Percentiles rank a stretch among this genome's conserved stretches.
These are phyloP conservation scores for Ptychodera flava DNA, from an alignment of 35 echinoderm and acorn worm species.

Conservation along the genomic window DNA sequence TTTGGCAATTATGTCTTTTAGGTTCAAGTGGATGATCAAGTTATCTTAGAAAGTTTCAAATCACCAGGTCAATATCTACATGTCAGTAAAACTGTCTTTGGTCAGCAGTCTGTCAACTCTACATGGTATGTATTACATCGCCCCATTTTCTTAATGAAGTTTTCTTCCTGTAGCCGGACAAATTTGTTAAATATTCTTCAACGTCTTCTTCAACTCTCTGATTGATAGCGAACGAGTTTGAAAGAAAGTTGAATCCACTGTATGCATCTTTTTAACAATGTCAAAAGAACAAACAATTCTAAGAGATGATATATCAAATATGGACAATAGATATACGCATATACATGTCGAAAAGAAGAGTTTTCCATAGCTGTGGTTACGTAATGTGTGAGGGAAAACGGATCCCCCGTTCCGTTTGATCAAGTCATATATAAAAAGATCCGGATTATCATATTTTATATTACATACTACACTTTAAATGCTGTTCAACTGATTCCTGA, in stretches of 20 bases:
- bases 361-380: neutral
- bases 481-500: too few species aligned
- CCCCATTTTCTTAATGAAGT: neutral
- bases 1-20: neutral
- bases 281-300: neutral
- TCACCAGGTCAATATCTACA: neutral
- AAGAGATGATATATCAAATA: neutral
- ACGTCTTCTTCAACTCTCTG: too few species aligned
- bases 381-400: neutral
- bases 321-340: neutral
- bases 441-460: neutral
- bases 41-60: neutral
- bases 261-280: neutral
- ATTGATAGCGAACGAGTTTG: too few species aligned
- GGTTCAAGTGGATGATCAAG: neutral
- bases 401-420: neutral
- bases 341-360: neutral
- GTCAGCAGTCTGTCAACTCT: neutral
- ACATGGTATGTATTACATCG: neutral
- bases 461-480: too few species aligned
- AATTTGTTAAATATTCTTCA: too few species aligned
- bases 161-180: too few species aligned
- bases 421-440: neutral
- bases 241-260: neutral
- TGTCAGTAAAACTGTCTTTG: neutral